A percentile compares a stretch with the other conserved stretches of the same genome.
Conservation (phyloP, 2,888 invertebrate genomes). For the Fragum fragum region DNA sequence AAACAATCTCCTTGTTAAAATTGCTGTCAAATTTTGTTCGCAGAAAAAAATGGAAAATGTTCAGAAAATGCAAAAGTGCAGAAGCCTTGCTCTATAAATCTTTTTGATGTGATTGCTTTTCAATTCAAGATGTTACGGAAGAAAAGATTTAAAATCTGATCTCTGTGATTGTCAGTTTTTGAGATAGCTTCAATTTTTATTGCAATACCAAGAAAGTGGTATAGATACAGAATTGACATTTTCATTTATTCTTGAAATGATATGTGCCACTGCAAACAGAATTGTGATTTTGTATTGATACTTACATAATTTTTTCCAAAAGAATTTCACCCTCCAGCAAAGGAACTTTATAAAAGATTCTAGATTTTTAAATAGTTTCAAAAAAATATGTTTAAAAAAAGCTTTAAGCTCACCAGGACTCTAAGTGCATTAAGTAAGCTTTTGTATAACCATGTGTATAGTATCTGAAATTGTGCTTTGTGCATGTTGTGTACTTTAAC, state of each 20-base stretch:
- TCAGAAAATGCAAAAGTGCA: neutral
- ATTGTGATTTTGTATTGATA: neutral
- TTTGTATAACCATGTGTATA: too few species aligned
- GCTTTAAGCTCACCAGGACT: too few species aligned
- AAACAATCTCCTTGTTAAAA: too few species aligned
- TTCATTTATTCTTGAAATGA: slow-evolving; percentile 11
- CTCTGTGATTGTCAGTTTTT: neutral
- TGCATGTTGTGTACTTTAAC: too few species aligned
- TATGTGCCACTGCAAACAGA: slow-evolving; percentile 8
- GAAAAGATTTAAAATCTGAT: neutral
- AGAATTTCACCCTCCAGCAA: too few species aligned
- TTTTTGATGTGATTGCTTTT: neutral
- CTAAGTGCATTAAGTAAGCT: too few species aligned
- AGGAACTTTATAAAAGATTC: too few species aligned
- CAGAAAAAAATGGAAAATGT: too few species aligned
- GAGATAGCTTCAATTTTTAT: neutral
- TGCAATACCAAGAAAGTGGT: slow-evolving; percentile 2
- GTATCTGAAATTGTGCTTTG: too few species aligned
- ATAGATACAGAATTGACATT: neutral
- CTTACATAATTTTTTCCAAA: neutral
- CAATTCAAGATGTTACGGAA: slow-evolving; percentile 3
- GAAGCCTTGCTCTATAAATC: neutral
- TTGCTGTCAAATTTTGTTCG: too few species aligned
- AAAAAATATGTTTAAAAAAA: too few species aligned
- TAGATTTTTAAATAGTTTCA: too few species aligned